Evolutionary conservation across 1,140 invertebrate genomes (phyloP).

Genomic region (Drosophila neocordata): DNA sequence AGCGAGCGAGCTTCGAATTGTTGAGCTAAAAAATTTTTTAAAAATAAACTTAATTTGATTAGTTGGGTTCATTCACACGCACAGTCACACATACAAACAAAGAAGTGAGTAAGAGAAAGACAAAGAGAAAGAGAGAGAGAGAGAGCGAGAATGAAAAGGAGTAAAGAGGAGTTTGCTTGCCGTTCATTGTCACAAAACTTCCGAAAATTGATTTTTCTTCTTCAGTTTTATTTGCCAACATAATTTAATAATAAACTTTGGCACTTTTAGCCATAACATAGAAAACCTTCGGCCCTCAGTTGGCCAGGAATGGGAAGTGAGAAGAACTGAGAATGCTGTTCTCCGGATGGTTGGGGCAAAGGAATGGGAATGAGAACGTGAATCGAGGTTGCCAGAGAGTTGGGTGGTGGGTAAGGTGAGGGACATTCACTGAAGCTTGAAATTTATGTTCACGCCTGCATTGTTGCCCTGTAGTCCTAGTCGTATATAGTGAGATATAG

Average conservation of each 20-base stretch:
- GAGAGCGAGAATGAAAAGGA: background rate
- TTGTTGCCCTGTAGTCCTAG: constrained; percentile 52
- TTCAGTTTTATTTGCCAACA: constrained; percentile 77
- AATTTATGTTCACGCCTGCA: constrained; percentile 78
- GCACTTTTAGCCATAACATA: constrained; percentile 70
- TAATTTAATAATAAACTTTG: constrained; percentile 81
- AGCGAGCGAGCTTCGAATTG: constrained; percentile 42
- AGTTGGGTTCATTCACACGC: constrained; percentile 71
- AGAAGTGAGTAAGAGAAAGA: background rate
- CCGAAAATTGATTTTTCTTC: constrained; percentile 72
- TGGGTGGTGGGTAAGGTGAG: background rate
- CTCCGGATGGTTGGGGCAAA: background rate
- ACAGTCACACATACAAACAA: constrained; percentile 25
- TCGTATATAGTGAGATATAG: constrained; percentile 16
- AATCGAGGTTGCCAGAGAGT: background rate
- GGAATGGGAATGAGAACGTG: constrained; percentile 7
- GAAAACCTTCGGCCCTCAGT: constrained; percentile 10
- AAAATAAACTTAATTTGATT: constrained; percentile 77
- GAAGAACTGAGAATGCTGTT: constrained; percentile 16
- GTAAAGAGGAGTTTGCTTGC: constrained; percentile 36
- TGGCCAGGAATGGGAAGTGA: constrained; percentile 30
- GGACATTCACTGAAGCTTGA: constrained; percentile 65
- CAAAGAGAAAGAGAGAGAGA: background rate
- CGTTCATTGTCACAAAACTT: constrained; percentile 47
- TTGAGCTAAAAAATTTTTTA: constrained; percentile 43